phyloP scores from a whole-genome alignment of 2,888 invertebrate genomes.

The Gerris lacustris region DNA sequence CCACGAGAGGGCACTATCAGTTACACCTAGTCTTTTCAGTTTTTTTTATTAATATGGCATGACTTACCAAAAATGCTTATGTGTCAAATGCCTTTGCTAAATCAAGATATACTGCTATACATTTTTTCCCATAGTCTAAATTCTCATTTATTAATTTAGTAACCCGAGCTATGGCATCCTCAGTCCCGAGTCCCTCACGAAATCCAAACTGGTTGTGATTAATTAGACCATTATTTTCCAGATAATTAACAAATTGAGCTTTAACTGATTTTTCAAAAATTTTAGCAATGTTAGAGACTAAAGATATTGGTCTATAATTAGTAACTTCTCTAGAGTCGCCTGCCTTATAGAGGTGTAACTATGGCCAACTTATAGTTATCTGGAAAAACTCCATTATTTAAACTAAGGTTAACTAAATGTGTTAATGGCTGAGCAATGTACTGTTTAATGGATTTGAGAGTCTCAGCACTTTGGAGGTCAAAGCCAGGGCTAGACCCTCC shows the following conservation, averaged over 20 bases:
- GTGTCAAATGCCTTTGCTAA: background rate
- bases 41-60: background rate
- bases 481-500: background rate
- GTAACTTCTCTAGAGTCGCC: background rate
- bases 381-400: background rate
- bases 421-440: background rate
- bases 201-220: background rate
- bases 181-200: background rate
- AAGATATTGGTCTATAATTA: background rate
- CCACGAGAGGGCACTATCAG: background rate
- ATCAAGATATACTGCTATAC: background rate
- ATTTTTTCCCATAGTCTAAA: background rate
- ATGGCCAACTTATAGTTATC: background rate
- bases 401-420: background rate
- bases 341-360: background rate
- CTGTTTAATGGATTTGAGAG: background rate
- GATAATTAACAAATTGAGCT: too few relatives aligned
- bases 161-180: background rate
- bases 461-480: background rate
- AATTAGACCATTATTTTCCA: too few relatives aligned
- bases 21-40: background rate
- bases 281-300: too few relatives aligned
- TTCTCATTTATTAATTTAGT: background rate
- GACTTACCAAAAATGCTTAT: background rate
- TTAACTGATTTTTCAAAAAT: background rate